Percentiles rank a stretch among this genome's conserved stretches.
These are phyloP conservation scores for Alentia gelatinosa DNA, from an alignment of 2,888 invertebrate species.

Conservation along the genomic window DNA sequence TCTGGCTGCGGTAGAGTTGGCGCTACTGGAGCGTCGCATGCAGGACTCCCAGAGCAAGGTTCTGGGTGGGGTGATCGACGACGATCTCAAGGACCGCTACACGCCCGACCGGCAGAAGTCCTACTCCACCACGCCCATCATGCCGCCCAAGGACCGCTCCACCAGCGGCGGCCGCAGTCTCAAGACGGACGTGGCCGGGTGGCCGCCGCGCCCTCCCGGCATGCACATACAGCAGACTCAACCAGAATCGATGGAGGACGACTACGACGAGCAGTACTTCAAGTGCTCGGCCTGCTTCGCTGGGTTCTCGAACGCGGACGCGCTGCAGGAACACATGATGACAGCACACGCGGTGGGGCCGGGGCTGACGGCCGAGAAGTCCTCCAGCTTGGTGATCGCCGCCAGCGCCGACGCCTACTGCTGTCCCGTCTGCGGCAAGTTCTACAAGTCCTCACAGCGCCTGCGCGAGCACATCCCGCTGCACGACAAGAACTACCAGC, in stretches of 20 bases:
- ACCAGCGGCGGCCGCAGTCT: not conserved
- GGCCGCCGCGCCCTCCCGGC: constrained; percentile 22
- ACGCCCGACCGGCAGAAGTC: constrained; percentile 34
- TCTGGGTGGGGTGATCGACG: not conserved
- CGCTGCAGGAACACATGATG: constrained; percentile 59
- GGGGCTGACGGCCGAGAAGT: constrained; percentile 9
- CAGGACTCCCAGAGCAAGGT: constrained; percentile 7
- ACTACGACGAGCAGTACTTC: constrained; percentile 26
- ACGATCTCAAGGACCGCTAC: not conserved
- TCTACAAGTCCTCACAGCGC: constrained; percentile 63
- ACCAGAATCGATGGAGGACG: not conserved
- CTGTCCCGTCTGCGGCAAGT: constrained; percentile 61
- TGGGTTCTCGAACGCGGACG: constrained; percentile 21
- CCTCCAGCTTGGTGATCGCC: not conserved
- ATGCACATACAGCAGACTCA: not conserved
- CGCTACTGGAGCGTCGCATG: constrained; percentile 39
- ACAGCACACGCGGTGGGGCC: constrained; percentile 57
- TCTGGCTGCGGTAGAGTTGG: constrained; percentile 44
- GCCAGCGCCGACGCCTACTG: constrained; percentile 54
- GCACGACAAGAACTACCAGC: constrained; percentile 63
- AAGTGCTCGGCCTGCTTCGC: constrained; percentile 54
- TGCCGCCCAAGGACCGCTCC: constrained; percentile 34
- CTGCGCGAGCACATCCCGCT: constrained; percentile 63
- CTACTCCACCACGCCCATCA: constrained; percentile 11
- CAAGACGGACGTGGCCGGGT: not conserved